Evolutionary conservation across 2,113 vertebrate species (phyloP).

Genomic region (Larimichthys polyactis): DNA sequence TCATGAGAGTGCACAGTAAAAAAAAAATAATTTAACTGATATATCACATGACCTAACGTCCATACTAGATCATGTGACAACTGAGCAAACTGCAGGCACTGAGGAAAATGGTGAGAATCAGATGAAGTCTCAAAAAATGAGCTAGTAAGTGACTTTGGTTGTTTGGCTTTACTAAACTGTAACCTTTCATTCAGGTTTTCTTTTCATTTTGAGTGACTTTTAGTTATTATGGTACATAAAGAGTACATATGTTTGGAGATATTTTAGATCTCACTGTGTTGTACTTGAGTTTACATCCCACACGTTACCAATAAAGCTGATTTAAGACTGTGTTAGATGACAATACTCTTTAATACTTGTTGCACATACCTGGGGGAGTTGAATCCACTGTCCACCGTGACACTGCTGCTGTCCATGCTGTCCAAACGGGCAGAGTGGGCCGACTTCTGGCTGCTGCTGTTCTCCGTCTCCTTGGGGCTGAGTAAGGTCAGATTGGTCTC

Average conservation of each 20-base stretch:
- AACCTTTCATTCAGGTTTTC: neutral
- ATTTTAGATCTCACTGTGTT: neutral
- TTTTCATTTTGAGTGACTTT: neutral
- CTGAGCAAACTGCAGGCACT: no score
- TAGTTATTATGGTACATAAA: neutral
- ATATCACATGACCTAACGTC: neutral
- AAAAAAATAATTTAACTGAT: neutral
- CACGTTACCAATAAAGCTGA: neutral
- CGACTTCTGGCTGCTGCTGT: slow-evolving; percentile 93
- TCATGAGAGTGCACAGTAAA: no score
- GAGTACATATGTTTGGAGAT: no score
- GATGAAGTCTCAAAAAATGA: no score
- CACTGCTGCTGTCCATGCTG: slow-evolving; percentile 99
- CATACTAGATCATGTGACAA: neutral
- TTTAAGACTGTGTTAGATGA: neutral
- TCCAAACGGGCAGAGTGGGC: slow-evolving; percentile 97
- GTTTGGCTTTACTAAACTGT: neutral
- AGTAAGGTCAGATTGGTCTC: slow-evolving; percentile 98
- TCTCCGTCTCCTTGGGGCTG: slow-evolving; percentile 95
- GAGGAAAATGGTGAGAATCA: no score
- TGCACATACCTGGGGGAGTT: slow-evolving; percentile 97
- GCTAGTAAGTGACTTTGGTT: no score
- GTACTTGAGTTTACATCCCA: neutral
- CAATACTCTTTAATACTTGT: neutral
- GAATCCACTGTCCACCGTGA: slow-evolving; percentile 99